Evolutionary conservation across 2,888 invertebrate genomes (phyloP).

Genomic region (Dione vanillae): DNA sequence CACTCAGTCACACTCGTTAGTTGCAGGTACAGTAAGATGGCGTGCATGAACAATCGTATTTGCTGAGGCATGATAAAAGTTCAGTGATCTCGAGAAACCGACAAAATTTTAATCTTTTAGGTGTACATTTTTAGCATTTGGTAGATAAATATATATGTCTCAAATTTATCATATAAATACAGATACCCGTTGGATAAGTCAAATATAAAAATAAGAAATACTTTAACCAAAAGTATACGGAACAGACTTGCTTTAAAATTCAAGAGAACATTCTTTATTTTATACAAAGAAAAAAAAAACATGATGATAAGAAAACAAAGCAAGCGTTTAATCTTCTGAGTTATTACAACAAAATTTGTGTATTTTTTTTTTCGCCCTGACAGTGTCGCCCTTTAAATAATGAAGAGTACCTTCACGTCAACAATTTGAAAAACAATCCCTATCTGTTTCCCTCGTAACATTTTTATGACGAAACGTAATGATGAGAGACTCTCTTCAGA

Average conservation of each 20-base stretch:
- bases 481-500: conserved; percentile 44
- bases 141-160: too few species aligned
- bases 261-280: conserved; percentile 5
- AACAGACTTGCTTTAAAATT: background rate
- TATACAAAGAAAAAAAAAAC: conserved; percentile 3
- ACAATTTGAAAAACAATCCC: conserved; percentile 44
- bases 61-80: conserved; percentile 52
- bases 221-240: too few species aligned
- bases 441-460: conserved; percentile 43
- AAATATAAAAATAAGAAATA: background rate
- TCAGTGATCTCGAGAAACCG: conserved; percentile 51
- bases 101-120: conserved; percentile 30
- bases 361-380: conserved; percentile 10
- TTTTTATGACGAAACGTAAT: conserved; percentile 46
- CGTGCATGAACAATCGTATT: conserved; percentile 52
- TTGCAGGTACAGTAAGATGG: conserved; percentile 50
- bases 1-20: conserved; percentile 48
- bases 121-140: background rate
- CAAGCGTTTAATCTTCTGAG: conserved; percentile 16
- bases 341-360: conserved; percentile 11
- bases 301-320: background rate
- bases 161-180: too few species aligned
- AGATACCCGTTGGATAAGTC: too few species aligned
- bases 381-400: conserved; percentile 35
- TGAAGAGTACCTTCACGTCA: conserved; percentile 36